A percentile compares a stretch with the other conserved stretches of the same genome.
Conservation (phyloP, 1,140 invertebrate genomes). For the Piezodorus guildinii region DNA sequence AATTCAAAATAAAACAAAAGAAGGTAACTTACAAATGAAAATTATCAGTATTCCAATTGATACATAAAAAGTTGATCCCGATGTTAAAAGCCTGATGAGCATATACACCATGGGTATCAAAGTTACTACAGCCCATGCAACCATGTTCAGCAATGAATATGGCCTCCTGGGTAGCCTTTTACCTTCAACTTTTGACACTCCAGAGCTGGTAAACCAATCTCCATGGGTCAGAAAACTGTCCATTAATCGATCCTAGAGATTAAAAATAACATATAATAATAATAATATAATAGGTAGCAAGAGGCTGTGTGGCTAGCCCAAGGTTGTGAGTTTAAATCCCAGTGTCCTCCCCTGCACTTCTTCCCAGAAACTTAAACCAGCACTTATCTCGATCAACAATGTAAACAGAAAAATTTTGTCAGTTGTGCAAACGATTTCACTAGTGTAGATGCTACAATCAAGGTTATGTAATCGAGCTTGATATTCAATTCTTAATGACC, state of each 20-base stretch:
- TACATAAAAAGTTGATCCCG: slow-evolving; percentile 59
- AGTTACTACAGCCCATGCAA: slow-evolving; percentile 51
- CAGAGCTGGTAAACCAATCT: slow-evolving; percentile 65
- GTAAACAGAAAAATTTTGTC: too few relatives aligned
- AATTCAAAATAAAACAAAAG: neutral
- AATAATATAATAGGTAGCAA: too few relatives aligned
- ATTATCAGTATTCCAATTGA: slow-evolving; percentile 53
- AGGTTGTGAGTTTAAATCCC: too few relatives aligned
- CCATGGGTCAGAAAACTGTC: slow-evolving; percentile 52
- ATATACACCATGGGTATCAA: slow-evolving; percentile 59
- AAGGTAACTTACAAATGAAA: slow-evolving; percentile 59
- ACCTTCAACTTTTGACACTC: slow-evolving; percentile 46
- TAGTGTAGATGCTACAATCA: too few relatives aligned
- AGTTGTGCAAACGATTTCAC: too few relatives aligned
- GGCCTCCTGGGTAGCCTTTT: slow-evolving; percentile 45
- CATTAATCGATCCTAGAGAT: slow-evolving; percentile 16
- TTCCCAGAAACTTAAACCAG: too few relatives aligned
- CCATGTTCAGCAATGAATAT: slow-evolving; percentile 55
- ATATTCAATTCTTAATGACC: too few relatives aligned
- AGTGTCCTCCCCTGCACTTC: too few relatives aligned
- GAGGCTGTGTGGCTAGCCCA: too few relatives aligned
- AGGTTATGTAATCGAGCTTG: too few relatives aligned
- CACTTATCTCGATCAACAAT: too few relatives aligned
- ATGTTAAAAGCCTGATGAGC: slow-evolving; percentile 51
- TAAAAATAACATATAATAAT: too few relatives aligned